These are phyloP conservation scores for Acronicta leporina DNA, from an alignment of 2,888 invertebrate species.

Conservation along the genomic window DNA sequence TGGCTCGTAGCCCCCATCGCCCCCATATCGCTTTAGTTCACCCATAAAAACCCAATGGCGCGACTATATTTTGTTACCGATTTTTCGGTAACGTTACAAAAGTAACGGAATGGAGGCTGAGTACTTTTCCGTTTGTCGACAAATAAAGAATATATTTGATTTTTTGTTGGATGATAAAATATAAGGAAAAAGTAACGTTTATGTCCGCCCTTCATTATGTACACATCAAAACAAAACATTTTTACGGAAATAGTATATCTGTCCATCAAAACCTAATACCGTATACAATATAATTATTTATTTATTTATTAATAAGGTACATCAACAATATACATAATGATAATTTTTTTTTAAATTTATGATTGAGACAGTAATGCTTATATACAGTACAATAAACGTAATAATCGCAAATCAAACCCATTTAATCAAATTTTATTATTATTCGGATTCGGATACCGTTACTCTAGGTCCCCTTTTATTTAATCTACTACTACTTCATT, in stretches of 20 bases:
- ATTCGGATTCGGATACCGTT: no score
- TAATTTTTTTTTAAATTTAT: no score
- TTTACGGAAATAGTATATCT: slow-evolving; percentile 40
- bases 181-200: slow-evolving; percentile 53
- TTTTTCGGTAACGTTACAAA: slow-evolving; percentile 27
- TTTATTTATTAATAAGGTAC: no score
- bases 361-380: no score
- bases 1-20: slow-evolving; percentile 37
- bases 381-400: no score
- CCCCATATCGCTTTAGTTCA: slow-evolving; percentile 43
- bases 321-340: no score
- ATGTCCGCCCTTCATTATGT: slow-evolving; percentile 38
- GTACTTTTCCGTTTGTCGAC: slow-evolving; percentile 36
- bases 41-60: slow-evolving; percentile 50
- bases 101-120: slow-evolving; percentile 31
- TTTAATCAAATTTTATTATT: no score
- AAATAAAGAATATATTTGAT: slow-evolving; percentile 54
- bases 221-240: slow-evolving; percentile 52
- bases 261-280: no score
- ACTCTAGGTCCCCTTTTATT: no score
- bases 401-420: no score
- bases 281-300: no score
- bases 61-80: slow-evolving; percentile 47
- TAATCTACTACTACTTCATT: no score
- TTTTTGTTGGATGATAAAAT: slow-evolving; percentile 50